These are phyloP conservation scores for Apeltes quadracus DNA, from an alignment of 2,113 vertebrate genomes.

Conservation along the genomic window DNA sequence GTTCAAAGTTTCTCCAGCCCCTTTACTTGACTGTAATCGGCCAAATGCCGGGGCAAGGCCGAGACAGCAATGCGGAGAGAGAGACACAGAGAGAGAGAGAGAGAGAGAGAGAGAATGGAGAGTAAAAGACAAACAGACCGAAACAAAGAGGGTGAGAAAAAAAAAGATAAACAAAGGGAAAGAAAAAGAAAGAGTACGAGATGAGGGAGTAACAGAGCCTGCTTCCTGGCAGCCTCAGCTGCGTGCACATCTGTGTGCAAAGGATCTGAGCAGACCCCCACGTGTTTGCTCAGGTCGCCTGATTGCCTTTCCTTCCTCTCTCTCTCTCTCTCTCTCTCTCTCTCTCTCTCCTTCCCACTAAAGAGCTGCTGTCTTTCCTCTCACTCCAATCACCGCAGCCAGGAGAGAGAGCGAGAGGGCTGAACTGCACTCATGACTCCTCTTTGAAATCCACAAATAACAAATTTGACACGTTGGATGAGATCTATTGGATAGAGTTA, in stretches of 20 bases:
- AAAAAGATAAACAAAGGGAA: constrained; percentile 46
- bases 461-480: background rate
- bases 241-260: constrained; percentile 81
- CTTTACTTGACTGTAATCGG: constrained; percentile 69
- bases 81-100: constrained; percentile 3
- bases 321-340: too few relatives aligned
- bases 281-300: constrained; percentile 82
- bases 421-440: constrained; percentile 58
- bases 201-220: constrained; percentile 73
- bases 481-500: constrained; percentile 29
- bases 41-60: constrained; percentile 61
- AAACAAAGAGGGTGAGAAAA: constrained; percentile 41
- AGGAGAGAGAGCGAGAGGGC: constrained; percentile 51
- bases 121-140: constrained; percentile 50
- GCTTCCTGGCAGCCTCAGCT: constrained; percentile 85
- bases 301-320: constrained; percentile 86
- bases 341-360: constrained; percentile 71
- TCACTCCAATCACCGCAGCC: constrained; percentile 75
- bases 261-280: constrained; percentile 74
- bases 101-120: constrained; percentile 9
- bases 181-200: constrained; percentile 56
- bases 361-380: constrained; percentile 82
- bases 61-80: constrained; percentile 10
- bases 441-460: constrained; percentile 17
- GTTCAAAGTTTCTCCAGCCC: constrained; percentile 68